Base-by-base conservation (phyloP, 2,888 invertebrate genomes). In the Sphaerophoria rueppellii region DNA sequence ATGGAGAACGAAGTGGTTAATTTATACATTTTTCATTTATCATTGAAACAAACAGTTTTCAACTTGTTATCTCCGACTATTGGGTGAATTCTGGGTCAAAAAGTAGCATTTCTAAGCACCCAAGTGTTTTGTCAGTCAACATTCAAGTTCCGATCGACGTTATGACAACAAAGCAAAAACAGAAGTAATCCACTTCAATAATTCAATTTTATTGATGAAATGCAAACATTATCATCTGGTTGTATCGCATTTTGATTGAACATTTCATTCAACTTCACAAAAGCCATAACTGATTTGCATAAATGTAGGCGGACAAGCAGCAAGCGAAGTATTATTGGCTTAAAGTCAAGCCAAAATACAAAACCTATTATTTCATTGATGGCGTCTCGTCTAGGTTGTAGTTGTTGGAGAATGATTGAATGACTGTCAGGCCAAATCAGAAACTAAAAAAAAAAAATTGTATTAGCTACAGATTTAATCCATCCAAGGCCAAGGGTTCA, bases 401-500 rank as follows among this genome's bases (percentile, higher is more conserved):
- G 11, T 69, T 61, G 55, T 57, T 55, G 65, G 9, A 9, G 11
- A 69, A 54, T 48, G 50, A 58, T 35, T 46, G 54, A 65, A 35
- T 75, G 70, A 54, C 43, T 58, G 54, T 60, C 73, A 46, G 55
- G 16, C 24, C 60, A 12, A 58, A 50, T 72, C 40, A 16, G 4
- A 2, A 58, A 12, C 46, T 74, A 63, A 46, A n/a, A 24, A 37
- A 58, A 58, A n/a, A 54, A 32, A 69, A 48, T 14, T 67, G 9
- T 43, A 43, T 40, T 14, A 65, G 34, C 40, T 24, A 24, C 32
- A 3, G 35, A 37, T 14, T 11, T 14, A 14, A 71, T 16, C 24
- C 46, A 54, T 24, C 60, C 75, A 83, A 83, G 83, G 83, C 80
- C 83, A 83, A 83, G 83, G 83, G 80, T 72, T 60, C 58, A 71